These are phyloP conservation scores for Numenius arquata DNA, from an alignment of 2,113 vertebrate genomes.

Conservation along the genomic window DNA sequence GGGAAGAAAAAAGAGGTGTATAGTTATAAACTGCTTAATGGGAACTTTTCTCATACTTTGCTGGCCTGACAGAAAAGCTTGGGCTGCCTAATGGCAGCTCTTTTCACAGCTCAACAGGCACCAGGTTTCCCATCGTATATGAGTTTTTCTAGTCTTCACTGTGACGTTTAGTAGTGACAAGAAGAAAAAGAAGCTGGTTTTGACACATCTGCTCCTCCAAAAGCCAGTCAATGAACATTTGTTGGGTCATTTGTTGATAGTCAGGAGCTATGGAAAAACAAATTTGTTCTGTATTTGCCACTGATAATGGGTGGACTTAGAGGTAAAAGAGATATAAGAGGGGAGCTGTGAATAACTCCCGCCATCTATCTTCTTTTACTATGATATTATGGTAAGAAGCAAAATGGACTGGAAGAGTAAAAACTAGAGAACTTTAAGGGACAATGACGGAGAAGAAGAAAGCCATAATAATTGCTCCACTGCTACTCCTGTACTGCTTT, in stretches of 20 bases:
- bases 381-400: neutral
- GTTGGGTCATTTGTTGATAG: neutral
- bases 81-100: neutral
- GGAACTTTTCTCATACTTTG: neutral
- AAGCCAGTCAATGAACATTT: neutral
- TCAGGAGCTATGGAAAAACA: neutral
- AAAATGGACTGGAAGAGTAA: neutral
- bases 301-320: neutral
- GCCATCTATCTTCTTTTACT: neutral
- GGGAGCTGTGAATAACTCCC: neutral
- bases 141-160: neutral
- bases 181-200: neutral
- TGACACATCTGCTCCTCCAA: neutral
- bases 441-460: neutral
- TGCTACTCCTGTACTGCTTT: neutral
- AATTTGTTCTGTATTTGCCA: neutral
- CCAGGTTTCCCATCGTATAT: neutral
- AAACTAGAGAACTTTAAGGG: neutral
- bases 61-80: neutral
- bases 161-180: neutral
- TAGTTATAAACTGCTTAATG: neutral
- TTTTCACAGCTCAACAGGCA: conserved; percentile 14
- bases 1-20: neutral
- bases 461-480: neutral
- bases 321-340: neutral